Evolutionary conservation across 2,888 invertebrate species (phyloP), one percentile per base, ranked within the genome.

Genomic region (Oscheius sp.): DNA sequence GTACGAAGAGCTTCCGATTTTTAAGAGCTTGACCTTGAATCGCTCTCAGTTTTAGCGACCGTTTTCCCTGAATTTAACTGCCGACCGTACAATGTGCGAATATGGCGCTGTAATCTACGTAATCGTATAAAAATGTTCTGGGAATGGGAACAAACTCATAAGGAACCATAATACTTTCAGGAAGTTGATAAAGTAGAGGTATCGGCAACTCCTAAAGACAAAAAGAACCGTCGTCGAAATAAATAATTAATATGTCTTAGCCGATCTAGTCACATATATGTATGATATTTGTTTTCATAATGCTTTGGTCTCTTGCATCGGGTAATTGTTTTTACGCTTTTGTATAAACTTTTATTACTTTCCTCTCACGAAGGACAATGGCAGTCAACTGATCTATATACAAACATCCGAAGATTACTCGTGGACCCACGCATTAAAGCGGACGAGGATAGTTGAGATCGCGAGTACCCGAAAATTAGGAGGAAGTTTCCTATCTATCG

Each of bases 341-440:
- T n/a, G n/a, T n/a, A n/a, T n/a, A n/a, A n/a, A n/a, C n/a, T n/a
- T n/a, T n/a, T n/a, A n/a, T n/a, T n/a, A n/a, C n/a, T n/a, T n/a
- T n/a, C n/a, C n/a, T n/a, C n/a, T n/a, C n/a, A n/a, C n/a, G n/a
- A 51, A 14, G 14, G 20, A 14, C 14, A 33, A 14, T 57, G 57
- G 20, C 41, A 59, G n/a, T n/a, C n/a, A n/a, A n/a, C n/a, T 44
- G n/a, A 17, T n/a, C 6, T 59, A 59, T 59, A 24, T 59, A 59
- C 59, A 59, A 41, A 59, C 41, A 59, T 8, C 9, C 41, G n/a
- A 26, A 56, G 36, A 38, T 38, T 24, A 57, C 57, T 54, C 54
- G 54, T 54, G 54, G 24, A 54, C 54, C 54, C 36, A 41, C 59
- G 59, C 59, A 17, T 59, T 59, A 59, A 59, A 59, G 56, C 56